Evolutionary conservation across 2,888 invertebrate species (phyloP), one percentile per base, ranked within the genome.

Genomic region (Sphaerophoria rueppellii): DNA sequence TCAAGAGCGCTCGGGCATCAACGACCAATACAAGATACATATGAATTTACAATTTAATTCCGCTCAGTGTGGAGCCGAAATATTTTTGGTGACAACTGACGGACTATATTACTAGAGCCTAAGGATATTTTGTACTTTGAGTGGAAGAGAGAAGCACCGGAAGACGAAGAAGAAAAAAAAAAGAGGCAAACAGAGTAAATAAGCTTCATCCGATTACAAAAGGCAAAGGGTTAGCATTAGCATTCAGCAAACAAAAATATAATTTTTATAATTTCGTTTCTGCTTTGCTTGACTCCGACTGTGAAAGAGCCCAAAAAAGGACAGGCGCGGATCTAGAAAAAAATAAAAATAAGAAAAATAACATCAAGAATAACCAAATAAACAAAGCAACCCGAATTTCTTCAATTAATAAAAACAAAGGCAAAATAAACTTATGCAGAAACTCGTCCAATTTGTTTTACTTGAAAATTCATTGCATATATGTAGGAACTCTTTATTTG

Each of bases 181-280:
- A n/a, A n/a, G n/a, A 82, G 76, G 76, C 76, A 76, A 82, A 76
- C 67, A 52, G 70, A 76, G 76, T 76, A 76, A 76, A 82, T 76
- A 72, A 82, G 76, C 81, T 76, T 76, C 61, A 82, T 82, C 81
- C 81, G 76, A 82, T 82, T 82, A 82, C 76, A 82, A 82, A 81
- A 82, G 76, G 81, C 81, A 82, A n/a, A 82, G 81, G 81, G 81
- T n/a, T n/a, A n/a, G n/a, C n/a, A n/a, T 82, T 82, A 82, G 81
- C 67, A 72, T 82, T 80, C 76, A 82, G 48, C 71, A 82, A 82
- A 71, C 76, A 82, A 76, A 82, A 82, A 82, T 72, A 81, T 76
- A 65, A 75, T 75, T 72, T 82, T 82, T 76, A n/a, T n/a, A n/a
- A n/a, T n/a, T 55, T 72, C 71, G 60, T 81, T 71, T 74, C 72